Base-by-base conservation (phyloP, 2,888 invertebrate species). In the Spodoptera exigua region DNA sequence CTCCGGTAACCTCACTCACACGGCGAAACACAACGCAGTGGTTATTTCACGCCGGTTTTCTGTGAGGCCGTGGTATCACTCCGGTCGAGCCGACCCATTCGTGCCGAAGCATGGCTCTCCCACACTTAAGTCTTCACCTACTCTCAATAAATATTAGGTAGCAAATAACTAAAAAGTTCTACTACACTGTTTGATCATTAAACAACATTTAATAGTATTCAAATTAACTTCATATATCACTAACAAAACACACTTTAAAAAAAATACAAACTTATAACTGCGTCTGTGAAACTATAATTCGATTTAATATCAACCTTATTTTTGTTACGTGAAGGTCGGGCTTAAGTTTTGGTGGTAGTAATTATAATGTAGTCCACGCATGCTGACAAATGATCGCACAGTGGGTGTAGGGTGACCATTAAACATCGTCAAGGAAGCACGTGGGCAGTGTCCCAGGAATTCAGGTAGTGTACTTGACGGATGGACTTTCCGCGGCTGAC, bases 321-420 rank as follows among this genome's bases (percentile, higher is more conserved):
- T 0, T 12, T 4, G 7, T 10, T 16, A 0, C 0, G 0, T 53
- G 48, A 57, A 58, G 49, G 34, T 27, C 37, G 18, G 4, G 14
- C 0, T 1, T 10, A 16, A 0, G 13, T 39, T 46, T 58, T 13
- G 1, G 11, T 14, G 5, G 1, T 5, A 5, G 43, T 18, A 18
- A 13, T 36, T n/a, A 4, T 17, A 73, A 72, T 36, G 44, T 70
- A 76, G 68, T 73, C 46, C 73, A 82, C 73, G 80, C 65, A 78
- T 87, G 88, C 71, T 88, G 89, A 91, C 87, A 90, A 91, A 92
- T 90, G 85, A 74, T 74, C 68, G 82, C 89, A 58, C 90, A 89
- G 92, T 89, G 78, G 89, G 90, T 74, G 66, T 82, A 78, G 81
- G 85, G 86, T 85, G 85, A 79, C 87, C 88, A 87, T 88, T 83